These are phyloP conservation scores for Melieria omissa DNA, from an alignment of 2,888 invertebrate genomes.

Conservation along the genomic window DNA sequence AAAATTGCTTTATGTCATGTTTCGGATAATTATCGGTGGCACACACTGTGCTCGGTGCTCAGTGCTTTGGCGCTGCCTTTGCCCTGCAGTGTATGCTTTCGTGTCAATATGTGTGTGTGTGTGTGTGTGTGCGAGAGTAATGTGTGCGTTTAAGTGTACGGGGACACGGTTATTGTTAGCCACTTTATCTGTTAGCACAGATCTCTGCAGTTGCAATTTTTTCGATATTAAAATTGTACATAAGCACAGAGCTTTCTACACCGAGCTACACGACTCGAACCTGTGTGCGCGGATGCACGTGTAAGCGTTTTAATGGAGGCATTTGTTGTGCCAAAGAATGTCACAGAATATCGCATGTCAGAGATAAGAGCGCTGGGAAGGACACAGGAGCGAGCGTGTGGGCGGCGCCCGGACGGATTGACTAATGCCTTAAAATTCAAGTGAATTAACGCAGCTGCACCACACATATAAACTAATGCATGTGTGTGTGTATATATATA, in stretches of 20 bases:
- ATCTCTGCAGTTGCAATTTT: slow-evolving; percentile 51
- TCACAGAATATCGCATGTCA: slow-evolving; percentile 3
- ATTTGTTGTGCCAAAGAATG: too few relatives aligned
- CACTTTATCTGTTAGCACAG: slow-evolving; percentile 52
- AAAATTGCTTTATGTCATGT: slow-evolving; percentile 64
- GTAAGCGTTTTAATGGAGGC: too few relatives aligned
- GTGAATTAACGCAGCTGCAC: too few relatives aligned
- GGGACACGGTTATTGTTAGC: slow-evolving; percentile 28
- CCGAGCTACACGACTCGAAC: too few relatives aligned
- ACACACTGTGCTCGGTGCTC: slow-evolving; percentile 11
- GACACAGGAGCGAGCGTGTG: too few relatives aligned
- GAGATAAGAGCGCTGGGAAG: too few relatives aligned
- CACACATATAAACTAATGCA: too few relatives aligned
- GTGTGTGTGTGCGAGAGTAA: neutral
- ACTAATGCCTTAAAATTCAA: too few relatives aligned
- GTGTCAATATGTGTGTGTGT: neutral
- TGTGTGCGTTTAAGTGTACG: neutral
- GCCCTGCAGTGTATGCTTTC: neutral
- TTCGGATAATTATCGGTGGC: slow-evolving; percentile 58
- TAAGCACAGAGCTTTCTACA: slow-evolving; percentile 29
- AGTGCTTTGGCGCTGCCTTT: slow-evolving; percentile 4
- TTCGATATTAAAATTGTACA: slow-evolving; percentile 31
- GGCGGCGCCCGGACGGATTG: too few relatives aligned
- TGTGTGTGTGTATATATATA: too few relatives aligned
- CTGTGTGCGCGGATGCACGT: too few relatives aligned